These are phyloP conservation scores for Drosophila neotestacea DNA, from an alignment of 2,888 invertebrate species.

Conservation along the genomic window DNA sequence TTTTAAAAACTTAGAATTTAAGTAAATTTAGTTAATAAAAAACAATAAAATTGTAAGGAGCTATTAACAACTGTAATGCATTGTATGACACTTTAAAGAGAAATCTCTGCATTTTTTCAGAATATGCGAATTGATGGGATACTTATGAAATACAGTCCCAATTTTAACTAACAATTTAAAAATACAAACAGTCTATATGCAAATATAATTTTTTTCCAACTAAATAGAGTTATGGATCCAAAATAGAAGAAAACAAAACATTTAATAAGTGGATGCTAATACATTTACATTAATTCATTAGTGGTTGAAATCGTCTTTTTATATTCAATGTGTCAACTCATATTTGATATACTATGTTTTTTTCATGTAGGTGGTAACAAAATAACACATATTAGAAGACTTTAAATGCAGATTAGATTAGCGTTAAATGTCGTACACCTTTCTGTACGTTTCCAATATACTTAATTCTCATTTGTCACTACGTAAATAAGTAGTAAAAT, in stretches of 20 bases:
- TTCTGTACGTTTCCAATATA: background rate
- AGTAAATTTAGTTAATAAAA: no score
- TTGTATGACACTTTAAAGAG: background rate
- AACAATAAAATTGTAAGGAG: background rate
- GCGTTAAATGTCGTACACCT: background rate
- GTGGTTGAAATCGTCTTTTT: no score
- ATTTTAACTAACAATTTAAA: no score
- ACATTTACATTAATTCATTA: no score
- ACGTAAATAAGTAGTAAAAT: background rate
- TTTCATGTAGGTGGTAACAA: background rate
- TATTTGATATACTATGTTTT: no score
- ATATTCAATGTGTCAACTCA: no score
- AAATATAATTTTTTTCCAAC: no score
- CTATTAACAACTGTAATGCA: background rate
- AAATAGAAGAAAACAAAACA: no score
- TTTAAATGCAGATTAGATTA: slow-evolving; percentile 13
- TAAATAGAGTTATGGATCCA: no score
- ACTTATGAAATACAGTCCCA: background rate
- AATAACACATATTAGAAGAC: background rate
- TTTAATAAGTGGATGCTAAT: no score
- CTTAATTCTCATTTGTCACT: background rate
- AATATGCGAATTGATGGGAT: background rate
- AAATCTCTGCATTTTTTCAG: background rate
- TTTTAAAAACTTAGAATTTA: no score
- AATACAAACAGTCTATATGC: no score